These are phyloP conservation scores for Aphidoletes aphidimyza DNA, from an alignment of 2,888 invertebrate genomes.

Conservation along the genomic window DNA sequence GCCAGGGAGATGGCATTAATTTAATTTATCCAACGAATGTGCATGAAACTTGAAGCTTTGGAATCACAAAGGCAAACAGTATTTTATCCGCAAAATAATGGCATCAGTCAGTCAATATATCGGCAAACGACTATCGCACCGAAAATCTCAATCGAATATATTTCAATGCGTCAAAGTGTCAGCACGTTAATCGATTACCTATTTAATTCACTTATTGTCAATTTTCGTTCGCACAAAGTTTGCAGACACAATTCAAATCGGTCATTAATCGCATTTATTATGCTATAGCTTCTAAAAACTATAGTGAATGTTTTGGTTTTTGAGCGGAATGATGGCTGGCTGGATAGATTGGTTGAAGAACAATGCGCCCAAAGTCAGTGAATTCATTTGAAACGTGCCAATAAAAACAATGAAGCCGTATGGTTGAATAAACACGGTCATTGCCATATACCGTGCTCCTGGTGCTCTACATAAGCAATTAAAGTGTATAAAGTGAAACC, in stretches of 20 bases:
- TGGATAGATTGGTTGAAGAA: too few species aligned
- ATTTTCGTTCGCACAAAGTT: background rate
- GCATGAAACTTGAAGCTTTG: background rate
- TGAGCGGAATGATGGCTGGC: too few species aligned
- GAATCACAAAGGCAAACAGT: background rate
- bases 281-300: background rate
- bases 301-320: too few species aligned
- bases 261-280: background rate
- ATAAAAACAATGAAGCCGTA: background rate
- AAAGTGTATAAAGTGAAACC: too few species aligned
- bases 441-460: background rate
- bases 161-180: background rate
- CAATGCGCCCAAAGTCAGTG: too few species aligned
- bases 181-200: background rate
- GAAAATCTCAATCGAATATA: background rate
- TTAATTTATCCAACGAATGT: background rate
- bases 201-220: background rate
- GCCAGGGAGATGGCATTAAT: background rate
- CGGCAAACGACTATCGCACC: too few species aligned
- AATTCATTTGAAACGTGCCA: background rate
- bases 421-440: background rate
- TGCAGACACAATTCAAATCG: background rate
- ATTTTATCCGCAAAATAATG: background rate
- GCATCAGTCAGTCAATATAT: background rate
- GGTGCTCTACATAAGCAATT: too few species aligned